phyloP scores from a whole-genome alignment of 2,113 vertebrate genomes.

The Monarcha castaneiventris region DNA sequence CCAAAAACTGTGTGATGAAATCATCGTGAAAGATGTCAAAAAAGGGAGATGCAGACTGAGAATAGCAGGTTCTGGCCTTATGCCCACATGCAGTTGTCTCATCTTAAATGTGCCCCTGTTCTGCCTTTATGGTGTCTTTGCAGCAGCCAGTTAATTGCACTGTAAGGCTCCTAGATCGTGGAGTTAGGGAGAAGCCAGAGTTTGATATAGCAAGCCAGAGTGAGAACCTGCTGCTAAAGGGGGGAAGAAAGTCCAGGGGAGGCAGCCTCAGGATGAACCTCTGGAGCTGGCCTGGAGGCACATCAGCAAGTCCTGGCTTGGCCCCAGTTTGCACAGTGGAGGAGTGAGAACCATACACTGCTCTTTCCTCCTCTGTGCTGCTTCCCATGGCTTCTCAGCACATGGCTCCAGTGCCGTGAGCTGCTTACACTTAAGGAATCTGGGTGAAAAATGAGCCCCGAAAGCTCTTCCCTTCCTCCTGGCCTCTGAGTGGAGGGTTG shows the following conservation, averaged over 20 bases:
- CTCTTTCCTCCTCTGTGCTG: background rate
- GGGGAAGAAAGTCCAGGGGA: background rate
- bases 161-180: background rate
- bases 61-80: background rate
- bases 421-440: background rate
- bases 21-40: background rate
- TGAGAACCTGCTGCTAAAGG: background rate
- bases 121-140: background rate
- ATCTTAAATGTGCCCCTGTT: background rate
- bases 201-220: background rate
- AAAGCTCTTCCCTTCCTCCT: background rate
- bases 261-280: background rate
- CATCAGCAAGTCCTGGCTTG: background rate
- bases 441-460: background rate
- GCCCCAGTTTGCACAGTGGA: background rate
- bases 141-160: background rate
- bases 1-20: background rate
- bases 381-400: background rate
- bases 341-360: background rate
- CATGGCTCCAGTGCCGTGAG: fast-evolving
- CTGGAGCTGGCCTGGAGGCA: background rate
- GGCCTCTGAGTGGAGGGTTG: background rate
- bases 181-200: background rate
- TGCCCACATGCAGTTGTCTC: background rate
- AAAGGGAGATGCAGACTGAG: background rate